phyloP scores from a whole-genome alignment of 2,888 invertebrate species.

The Synergus gifuensis region DNA sequence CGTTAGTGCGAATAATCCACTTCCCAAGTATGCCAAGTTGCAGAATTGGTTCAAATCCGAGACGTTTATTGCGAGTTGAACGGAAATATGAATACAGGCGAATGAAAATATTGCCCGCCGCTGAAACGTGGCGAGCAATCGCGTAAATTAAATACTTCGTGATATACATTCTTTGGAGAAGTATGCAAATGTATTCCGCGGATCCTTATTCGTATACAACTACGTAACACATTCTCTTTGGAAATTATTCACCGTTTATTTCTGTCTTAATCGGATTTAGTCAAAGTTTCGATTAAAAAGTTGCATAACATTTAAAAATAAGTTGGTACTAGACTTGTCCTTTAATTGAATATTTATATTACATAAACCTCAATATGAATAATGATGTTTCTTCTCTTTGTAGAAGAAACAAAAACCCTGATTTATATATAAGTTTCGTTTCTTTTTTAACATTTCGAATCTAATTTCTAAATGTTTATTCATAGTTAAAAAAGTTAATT shows the following conservation, averaged over 20 bases:
- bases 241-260: constrained; percentile 10
- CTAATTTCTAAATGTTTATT: too few relatives aligned
- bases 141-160: constrained; percentile 40
- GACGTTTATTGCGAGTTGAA: constrained; percentile 34
- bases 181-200: constrained; percentile 18
- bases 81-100: constrained; percentile 32
- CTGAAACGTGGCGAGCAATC: constrained; percentile 27
- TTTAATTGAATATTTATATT: too few relatives aligned
- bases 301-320: not conserved
- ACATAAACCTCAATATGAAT: too few relatives aligned
- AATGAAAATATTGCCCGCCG: constrained; percentile 33
- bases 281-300: not conserved
- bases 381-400: too few relatives aligned
- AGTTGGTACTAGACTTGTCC: too few relatives aligned
- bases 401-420: too few relatives aligned
- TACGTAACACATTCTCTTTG: constrained; percentile 1
- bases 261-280: not conserved
- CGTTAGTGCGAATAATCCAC: not conserved
- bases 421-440: too few relatives aligned
- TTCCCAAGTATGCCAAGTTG: constrained; percentile 21
- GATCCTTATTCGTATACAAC: constrained; percentile 5
- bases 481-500: too few relatives aligned
- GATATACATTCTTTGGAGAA: constrained; percentile 24
- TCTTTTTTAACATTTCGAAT: too few relatives aligned
- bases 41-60: constrained; percentile 36